Percentiles rank a stretch among this genome's conserved stretches.
Conservation (phyloP, 2,113 vertebrate genomes). For the Amblyornis subalaris region DNA sequence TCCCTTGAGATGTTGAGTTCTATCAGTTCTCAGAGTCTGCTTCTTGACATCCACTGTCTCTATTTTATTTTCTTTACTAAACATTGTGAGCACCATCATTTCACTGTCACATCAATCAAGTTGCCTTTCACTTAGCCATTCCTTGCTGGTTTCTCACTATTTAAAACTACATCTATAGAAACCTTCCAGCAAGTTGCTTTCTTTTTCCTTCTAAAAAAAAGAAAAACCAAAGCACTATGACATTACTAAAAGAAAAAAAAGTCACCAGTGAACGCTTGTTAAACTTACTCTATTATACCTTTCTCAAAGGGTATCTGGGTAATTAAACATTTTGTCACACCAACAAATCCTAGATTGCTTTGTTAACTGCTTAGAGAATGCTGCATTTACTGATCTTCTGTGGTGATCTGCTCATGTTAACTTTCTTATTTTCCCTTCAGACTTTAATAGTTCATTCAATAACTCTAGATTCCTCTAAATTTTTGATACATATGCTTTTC, state of each 20-base stretch:
- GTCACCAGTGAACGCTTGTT: neutral
- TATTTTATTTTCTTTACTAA: constrained; percentile 31
- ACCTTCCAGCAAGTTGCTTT: neutral
- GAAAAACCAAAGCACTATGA: neutral
- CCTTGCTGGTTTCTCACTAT: neutral
- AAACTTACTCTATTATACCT: neutral
- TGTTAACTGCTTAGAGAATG: neutral
- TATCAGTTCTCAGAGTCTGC: neutral
- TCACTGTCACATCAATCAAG: constrained; percentile 24
- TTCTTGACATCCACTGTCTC: constrained; percentile 19
- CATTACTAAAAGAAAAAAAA: neutral
- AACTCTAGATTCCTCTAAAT: neutral
- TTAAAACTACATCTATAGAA: neutral
- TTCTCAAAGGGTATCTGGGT: neutral
- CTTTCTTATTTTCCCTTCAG: neutral
- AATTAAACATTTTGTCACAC: neutral
- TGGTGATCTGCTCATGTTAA: neutral
- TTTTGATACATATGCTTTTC: neutral
- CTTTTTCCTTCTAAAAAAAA: neutral
- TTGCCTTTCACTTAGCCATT: neutral
- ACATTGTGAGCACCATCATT: constrained; percentile 1
- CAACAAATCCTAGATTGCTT: neutral
- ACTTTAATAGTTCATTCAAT: neutral
- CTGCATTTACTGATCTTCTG: neutral
- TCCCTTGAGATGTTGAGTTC: neutral